phyloP scores from a whole-genome alignment of 2,888 invertebrate species.

The Ceriagrion tenellum region DNA sequence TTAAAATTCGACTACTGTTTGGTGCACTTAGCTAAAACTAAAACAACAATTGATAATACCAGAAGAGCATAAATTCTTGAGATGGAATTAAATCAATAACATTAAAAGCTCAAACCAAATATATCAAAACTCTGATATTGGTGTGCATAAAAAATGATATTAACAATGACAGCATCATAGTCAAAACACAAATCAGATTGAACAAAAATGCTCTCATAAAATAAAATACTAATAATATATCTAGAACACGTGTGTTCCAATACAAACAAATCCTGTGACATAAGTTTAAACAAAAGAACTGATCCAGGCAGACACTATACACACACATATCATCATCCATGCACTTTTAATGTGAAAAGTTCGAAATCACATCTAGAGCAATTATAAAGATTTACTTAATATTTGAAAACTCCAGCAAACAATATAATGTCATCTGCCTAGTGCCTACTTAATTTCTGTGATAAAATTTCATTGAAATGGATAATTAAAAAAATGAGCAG shows the following conservation, averaged over 20 bases:
- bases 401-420: constrained; percentile 29
- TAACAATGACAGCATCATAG: constrained; percentile 69
- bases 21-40: constrained; percentile 37
- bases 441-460: background rate
- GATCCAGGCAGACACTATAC: constrained; percentile 54
- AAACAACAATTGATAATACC: constrained; percentile 11
- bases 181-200: constrained; percentile 60
- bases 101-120: constrained; percentile 25
- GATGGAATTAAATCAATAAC: constrained; percentile 25
- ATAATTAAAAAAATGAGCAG: constrained; percentile 40
- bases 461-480: background rate
- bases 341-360: constrained; percentile 45
- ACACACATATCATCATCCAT: constrained; percentile 39
- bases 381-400: background rate
- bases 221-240: constrained; percentile 56
- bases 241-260: constrained; percentile 1
- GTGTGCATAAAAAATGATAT: constrained; percentile 70
- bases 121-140: constrained; percentile 52
- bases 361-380: constrained; percentile 49
- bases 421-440: constrained; percentile 40
- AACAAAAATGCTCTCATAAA: constrained; percentile 69
- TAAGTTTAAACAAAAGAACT: constrained; percentile 37
- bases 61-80: constrained; percentile 28
- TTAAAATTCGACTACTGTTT: constrained; percentile 37
- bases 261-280: constrained; percentile 41